phyloP scores from a whole-genome alignment of 2,888 invertebrate species.

The Adineta ricciae region DNA sequence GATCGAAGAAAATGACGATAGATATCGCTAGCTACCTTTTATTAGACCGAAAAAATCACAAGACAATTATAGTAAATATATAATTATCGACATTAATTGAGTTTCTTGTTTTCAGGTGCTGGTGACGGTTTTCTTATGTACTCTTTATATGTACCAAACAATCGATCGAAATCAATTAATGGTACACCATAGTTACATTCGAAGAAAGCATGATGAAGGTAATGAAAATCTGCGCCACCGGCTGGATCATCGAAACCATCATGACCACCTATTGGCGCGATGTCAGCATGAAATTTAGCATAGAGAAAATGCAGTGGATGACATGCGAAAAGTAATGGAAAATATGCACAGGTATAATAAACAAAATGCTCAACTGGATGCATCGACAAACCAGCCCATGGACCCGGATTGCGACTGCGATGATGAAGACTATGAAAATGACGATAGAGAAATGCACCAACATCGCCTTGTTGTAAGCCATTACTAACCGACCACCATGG shows the following conservation, averaged over 20 bases:
- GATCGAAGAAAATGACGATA: background rate
- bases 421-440: background rate
- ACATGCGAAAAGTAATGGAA: background rate
- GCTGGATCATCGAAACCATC: background rate
- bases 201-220: background rate
- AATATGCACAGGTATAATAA: slow-evolving; percentile 4
- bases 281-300: background rate
- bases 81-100: background rate
- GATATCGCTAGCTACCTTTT: background rate
- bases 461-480: background rate
- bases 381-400: background rate
- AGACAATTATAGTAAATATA: no score
- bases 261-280: background rate
- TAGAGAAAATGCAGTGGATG: background rate
- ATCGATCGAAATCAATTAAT: background rate
- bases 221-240: background rate
- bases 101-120: no score
- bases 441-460: background rate
- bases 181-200: background rate
- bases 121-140: background rate
- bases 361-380: background rate
- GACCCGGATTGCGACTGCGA: background rate
- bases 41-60: no score
- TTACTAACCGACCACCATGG: background rate
- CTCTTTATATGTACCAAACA: background rate